Evolutionary conservation across 2,888 invertebrate species (phyloP).

Genomic region (Chymomyza procnemis): DNA sequence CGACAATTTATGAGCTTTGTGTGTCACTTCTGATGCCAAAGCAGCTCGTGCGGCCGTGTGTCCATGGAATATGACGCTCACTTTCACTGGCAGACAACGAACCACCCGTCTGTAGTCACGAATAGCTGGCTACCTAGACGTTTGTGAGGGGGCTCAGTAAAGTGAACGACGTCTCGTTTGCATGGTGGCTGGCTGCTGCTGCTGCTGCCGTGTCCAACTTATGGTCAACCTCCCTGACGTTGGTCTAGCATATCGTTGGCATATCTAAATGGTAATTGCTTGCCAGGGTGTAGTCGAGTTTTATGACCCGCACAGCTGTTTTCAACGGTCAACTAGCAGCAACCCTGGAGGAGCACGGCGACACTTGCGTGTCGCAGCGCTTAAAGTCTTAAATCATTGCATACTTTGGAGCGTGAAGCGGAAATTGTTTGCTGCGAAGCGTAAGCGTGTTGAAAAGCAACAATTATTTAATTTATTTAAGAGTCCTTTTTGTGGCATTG

Average conservation of each 20-base stretch:
- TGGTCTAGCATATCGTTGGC: slow-evolving; percentile 12
- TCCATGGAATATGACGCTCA: slow-evolving; percentile 26
- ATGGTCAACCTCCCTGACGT: background rate
- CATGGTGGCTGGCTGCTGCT: slow-evolving; percentile 29
- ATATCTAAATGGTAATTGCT: slow-evolving; percentile 66
- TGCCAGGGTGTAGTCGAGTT: slow-evolving; percentile 59
- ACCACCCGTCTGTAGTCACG: slow-evolving; percentile 21
- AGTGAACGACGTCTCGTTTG: slow-evolving; percentile 63
- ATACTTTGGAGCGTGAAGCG: slow-evolving; percentile 35
- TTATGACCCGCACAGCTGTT: slow-evolving; percentile 65
- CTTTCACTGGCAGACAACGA: slow-evolving; percentile 51
- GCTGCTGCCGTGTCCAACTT: background rate
- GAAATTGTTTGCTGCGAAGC: slow-evolving; percentile 13
- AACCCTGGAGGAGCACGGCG: background rate
- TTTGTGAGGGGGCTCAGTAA: slow-evolving; percentile 5
- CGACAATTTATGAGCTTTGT: slow-evolving; percentile 70
- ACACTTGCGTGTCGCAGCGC: slow-evolving; percentile 10
- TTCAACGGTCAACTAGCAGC: background rate
- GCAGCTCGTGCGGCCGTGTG: background rate
- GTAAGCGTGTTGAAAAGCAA: slow-evolving; percentile 21
- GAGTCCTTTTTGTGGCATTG: background rate
- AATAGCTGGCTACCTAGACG: slow-evolving; percentile 4
- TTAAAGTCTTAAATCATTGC: slow-evolving; percentile 47
- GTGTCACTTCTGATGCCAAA: slow-evolving; percentile 62
- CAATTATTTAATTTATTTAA: slow-evolving; percentile 43